Conservation (phyloP, 2,888 invertebrate genomes). For the Portevinia maculata region DNA sequence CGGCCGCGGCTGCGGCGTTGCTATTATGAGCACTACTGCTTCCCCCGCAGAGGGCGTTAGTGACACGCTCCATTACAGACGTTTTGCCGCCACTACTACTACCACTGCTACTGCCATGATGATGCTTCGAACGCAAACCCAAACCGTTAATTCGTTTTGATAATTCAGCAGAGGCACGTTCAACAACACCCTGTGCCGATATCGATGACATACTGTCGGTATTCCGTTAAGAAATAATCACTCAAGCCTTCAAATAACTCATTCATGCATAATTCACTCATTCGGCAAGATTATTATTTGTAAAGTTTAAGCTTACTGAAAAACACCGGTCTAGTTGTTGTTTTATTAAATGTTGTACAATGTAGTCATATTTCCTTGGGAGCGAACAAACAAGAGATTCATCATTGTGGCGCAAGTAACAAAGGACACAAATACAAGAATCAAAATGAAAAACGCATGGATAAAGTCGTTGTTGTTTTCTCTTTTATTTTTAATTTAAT, state of each 20-base stretch:
- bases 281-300: conserved; percentile 61
- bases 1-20: conserved; percentile 69
- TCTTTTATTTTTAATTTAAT: conserved; percentile 48
- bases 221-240: conserved; percentile 39
- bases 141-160: conserved; percentile 94
- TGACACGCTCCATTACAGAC: conserved; percentile 94
- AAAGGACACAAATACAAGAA: conserved; percentile 44
- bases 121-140: conserved; percentile 86
- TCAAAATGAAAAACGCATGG: conserved; percentile 43
- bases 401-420: conserved; percentile 33
- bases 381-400: conserved; percentile 10
- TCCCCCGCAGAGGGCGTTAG: conserved; percentile 93
- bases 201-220: conserved; percentile 88
- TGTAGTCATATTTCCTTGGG: conserved; percentile 47
- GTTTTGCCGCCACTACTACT: conserved; percentile 84
- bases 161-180: conserved; percentile 94
- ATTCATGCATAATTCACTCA: conserved; percentile 70
- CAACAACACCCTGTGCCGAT: conserved; percentile 95
- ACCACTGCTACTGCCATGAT: conserved; percentile 79
- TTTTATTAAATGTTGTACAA: conserved; percentile 41
- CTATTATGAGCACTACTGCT: conserved; percentile 80
- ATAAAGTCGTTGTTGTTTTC: conserved; percentile 31
- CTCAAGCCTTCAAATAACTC: conserved; percentile 50
- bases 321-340: conserved; percentile 5
- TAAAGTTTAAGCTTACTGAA: conserved; percentile 9